These are phyloP conservation scores for Podarcis lilfordi DNA, from an alignment of 2,797 vertebrate species.

Conservation along the genomic window DNA sequence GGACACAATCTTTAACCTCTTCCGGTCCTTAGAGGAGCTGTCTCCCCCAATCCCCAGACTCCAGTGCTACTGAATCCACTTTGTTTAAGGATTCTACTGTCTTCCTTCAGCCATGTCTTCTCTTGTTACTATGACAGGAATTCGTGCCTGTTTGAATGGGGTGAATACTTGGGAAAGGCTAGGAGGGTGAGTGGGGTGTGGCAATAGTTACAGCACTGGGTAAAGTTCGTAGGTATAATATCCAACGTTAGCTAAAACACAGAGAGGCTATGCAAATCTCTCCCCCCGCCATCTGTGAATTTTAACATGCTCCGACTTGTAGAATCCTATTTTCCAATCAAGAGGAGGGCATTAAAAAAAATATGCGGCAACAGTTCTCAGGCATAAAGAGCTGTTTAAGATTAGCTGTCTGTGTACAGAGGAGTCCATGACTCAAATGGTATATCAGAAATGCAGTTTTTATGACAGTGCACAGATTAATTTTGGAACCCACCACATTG, in stretches of 20 bases:
- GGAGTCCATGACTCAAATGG: constrained; percentile 30
- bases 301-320: not conserved
- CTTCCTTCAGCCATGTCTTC: too few species aligned
- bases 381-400: constrained; percentile 57
- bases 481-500: constrained; percentile 51
- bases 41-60: not conserved
- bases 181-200: not conserved
- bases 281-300: not conserved
- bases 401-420: constrained; percentile 49
- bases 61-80: not conserved
- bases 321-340: constrained; percentile 62
- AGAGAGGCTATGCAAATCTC: not conserved
- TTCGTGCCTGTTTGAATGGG: not conserved
- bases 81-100: not conserved
- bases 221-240: not conserved
- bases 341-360: constrained; percentile 40
- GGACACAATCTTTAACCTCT: not conserved
- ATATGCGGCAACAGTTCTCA: constrained; percentile 48
- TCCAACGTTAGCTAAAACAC: not conserved
- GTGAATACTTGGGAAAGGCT: not conserved
- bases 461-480: constrained; percentile 55
- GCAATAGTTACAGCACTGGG: not conserved
- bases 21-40: not conserved
- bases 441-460: constrained; percentile 52
- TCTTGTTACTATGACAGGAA: not conserved